A percentile compares a stretch with the other conserved stretches of the same genome.
These are phyloP conservation scores for Drosophila ustulata DNA, from an alignment of 2,888 invertebrate genomes.

Conservation along the genomic window DNA sequence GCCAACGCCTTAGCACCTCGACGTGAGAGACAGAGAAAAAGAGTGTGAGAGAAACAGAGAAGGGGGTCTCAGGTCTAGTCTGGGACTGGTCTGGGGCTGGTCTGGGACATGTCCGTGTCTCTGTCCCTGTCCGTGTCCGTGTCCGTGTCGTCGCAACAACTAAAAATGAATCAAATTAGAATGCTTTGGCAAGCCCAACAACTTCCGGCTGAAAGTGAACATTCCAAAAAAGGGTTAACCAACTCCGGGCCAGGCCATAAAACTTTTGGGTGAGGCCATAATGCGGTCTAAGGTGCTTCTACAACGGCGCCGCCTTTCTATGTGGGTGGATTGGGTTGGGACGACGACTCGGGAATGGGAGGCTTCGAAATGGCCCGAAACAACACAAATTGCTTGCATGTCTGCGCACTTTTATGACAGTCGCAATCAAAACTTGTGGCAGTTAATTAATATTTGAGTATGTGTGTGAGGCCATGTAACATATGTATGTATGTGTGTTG, in stretches of 20 bases:
- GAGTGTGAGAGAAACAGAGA: neutral
- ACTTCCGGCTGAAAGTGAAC: conserved; percentile 76
- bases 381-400: conserved; percentile 74
- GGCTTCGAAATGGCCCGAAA: conserved; percentile 8
- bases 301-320: conserved; percentile 1
- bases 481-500: conserved; percentile 1
- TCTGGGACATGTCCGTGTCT: conserved; percentile 24
- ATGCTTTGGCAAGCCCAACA: conserved; percentile 65
- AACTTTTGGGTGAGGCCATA: conserved; percentile 67
- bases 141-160: conserved; percentile 45
- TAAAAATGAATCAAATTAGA: conserved; percentile 70
- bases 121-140: too few relatives aligned
- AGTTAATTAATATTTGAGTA: conserved; percentile 67
- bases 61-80: neutral
- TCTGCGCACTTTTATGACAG: conserved; percentile 69
- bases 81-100: conserved; percentile 18
- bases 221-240: conserved; percentile 73
- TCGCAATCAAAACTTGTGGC: conserved; percentile 56
- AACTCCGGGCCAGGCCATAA: conserved; percentile 67
- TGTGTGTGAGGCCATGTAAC: neutral
- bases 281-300: conserved; percentile 20
- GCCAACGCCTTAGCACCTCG: conserved; percentile 67
- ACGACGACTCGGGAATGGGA: neutral
- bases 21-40: conserved; percentile 7
- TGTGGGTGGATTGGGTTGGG: conserved; percentile 14